Percentiles rank a stretch among this genome's conserved stretches.
These are phyloP conservation scores for Leucophenga maculata DNA, from an alignment of 2,888 invertebrate species.

Conservation along the genomic window DNA sequence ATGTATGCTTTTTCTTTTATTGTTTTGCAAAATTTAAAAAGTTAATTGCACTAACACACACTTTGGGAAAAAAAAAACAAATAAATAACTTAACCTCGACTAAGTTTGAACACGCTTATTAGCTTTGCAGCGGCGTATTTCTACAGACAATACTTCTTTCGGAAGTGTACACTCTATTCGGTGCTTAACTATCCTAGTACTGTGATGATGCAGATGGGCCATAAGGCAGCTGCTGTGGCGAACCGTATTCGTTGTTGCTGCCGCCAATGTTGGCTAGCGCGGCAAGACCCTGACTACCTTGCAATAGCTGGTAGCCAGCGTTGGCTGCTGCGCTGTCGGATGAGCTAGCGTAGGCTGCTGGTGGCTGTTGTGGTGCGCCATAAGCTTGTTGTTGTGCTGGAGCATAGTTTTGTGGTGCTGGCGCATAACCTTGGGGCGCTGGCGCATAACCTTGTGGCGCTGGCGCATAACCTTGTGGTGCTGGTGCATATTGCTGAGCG, in stretches of 20 bases:
- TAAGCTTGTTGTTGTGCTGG: conserved; percentile 26
- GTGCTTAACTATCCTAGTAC: no score
- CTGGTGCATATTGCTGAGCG: conserved; percentile 24
- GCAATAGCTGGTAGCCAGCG: conserved; percentile 63
- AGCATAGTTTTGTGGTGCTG: conserved; percentile 13
- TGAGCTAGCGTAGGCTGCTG: conserved; percentile 57
- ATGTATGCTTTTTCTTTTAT: conserved; percentile 5
- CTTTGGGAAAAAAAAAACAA: not conserved
- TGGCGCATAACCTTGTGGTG: conserved; percentile 26
- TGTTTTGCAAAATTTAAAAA: not conserved
- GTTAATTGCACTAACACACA: no score
- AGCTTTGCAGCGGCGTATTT: not conserved
- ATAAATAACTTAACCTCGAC: conserved; percentile 5
- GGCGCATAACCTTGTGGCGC: conserved; percentile 24
- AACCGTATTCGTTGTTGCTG: conserved; percentile 48
- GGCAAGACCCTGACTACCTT: conserved; percentile 60
- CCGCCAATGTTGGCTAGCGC: conserved; percentile 57
- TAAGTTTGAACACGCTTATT: not conserved
- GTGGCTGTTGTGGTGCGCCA: not conserved
- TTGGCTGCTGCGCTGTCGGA: conserved; percentile 56
- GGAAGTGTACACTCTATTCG: no score
- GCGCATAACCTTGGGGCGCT: conserved; percentile 24
- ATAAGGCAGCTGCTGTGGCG: conserved; percentile 32
- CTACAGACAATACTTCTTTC: no score
- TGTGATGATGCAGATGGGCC: conserved; percentile 34